Base-by-base conservation (phyloP, 2,797 vertebrate species). In the Acipenser transmontanus region DNA sequence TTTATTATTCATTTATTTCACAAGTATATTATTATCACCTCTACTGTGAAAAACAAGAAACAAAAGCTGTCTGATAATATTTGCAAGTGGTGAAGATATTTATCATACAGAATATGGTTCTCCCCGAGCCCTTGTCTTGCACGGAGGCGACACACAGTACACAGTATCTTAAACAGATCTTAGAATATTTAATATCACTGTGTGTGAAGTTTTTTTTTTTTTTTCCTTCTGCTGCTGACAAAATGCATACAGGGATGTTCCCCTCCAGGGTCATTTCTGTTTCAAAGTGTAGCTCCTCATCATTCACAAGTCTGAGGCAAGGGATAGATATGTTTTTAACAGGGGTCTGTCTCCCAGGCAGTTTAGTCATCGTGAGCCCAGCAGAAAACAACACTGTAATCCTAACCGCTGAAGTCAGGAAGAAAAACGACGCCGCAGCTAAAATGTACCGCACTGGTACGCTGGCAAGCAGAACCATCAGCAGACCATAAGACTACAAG, bases 281-380 rank as follows among this genome's bases (percentile, higher is more conserved):
- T 87, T 88, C 88, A 86, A 86, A 88, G 88, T 83, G 84, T 76
- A 77, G 82, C 85, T 87, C 82, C 80, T 84, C 82, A 86, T 85
- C 85, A 85, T 89, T 85, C 85, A 82, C 82, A 84, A 81, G 85
- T 89, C 84, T 85, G 82, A 80, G 82, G 78, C 81, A 73, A 80
- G 75, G 81, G 85, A 87, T 85, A 82, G 84, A 88, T 84, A 82
- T 87, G 84, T 88, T 89, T 88, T 88, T 88, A 87, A 88, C 86
- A 80, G 84, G 85, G 84, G 79, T 85, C 83, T 87, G 82, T 88
- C 87, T 85, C 81, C 84, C 57, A 88, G 87, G 86, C 88, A 82
- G 80, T 82, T 83, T 86, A 85, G 84, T 84, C 79, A 86, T 87
- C 80, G 77, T 66, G 74, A 80, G 81, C 59, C 54, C 77, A 60